Base-by-base conservation (phyloP, 2,797 vertebrate species). In the Taenioides sp. region DNA sequence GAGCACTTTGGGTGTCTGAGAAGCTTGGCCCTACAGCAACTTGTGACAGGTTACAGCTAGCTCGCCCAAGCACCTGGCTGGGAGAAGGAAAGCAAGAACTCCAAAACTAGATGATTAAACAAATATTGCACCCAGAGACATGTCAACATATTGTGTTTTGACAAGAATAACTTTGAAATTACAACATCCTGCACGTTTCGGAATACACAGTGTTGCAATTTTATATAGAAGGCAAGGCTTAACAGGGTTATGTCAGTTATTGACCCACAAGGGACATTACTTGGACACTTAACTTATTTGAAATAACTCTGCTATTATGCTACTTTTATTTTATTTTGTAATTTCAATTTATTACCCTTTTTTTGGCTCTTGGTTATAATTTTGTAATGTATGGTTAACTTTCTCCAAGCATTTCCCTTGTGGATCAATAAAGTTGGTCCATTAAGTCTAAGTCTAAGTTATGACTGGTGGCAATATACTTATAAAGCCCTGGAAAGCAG, bases 381-480 rank as follows among this genome's bases (percentile, higher is more conserved):
- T 47, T 47, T 47, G 4, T 47, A 47, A 47, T 47, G 43, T 47
- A 47, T 47, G 43, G 16, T 4, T 14, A 47, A 47, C 14, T 47
- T 2, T 47, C 3, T 47, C 43, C 43, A 47, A 47, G 14, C 12
- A 47, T 47, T 47, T 47, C 4, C 43, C 43, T 4, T 47, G 43
- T 14, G 43, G 14, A 47, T 47, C 43, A 47, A 47, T 47, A 47
- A 47, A 47, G 14, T 16, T 47, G 43, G 43, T 47, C 43, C 43
- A 47, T 47, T 47, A 47, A 17, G 43, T 47, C 43, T 43, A 43
- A 43, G 40, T 43, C 40, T 47, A 75, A 70, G 74, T 87, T 89
- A 86, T 80, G 79, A 76, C 78, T 73, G 70, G 82, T 88, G 86
- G 88, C 79, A 68, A 66, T 79, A 79, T 90, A 91, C 90, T 90